Conservation (phyloP, 1,140 invertebrate species). For the Oedothorax gibbosus region DNA sequence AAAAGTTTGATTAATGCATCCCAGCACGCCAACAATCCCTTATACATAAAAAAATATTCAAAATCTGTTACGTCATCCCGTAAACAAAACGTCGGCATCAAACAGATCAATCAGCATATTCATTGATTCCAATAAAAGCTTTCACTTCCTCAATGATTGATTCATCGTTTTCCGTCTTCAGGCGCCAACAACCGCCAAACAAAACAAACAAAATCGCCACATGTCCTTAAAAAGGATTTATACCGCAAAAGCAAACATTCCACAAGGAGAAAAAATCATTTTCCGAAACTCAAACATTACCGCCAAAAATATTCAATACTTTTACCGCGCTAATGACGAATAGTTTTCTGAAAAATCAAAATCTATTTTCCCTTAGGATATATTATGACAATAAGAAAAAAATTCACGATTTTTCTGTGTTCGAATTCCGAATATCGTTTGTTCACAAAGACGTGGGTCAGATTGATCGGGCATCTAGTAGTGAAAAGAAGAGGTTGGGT, state of each 20-base stretch:
- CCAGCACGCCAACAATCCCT: no score
- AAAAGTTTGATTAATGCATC: no score
- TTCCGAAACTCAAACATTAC: conserved; percentile 11
- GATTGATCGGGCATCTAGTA: background rate
- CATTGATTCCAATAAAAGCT: no score
- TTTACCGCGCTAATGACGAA: conserved; percentile 32
- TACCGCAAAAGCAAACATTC: background rate
- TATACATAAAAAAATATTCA: no score
- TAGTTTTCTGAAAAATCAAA: conserved; percentile 9
- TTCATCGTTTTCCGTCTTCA: no score
- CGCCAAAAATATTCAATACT: conserved; percentile 25
- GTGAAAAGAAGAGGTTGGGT: background rate
- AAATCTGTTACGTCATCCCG: no score
- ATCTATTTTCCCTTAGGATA: background rate
- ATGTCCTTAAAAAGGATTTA: conserved; percentile 13
- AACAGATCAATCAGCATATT: no score
- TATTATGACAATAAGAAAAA: background rate
- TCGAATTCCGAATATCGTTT: background rate
- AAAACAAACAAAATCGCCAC: background rate
- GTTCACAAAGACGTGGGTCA: background rate
- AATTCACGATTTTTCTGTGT: background rate
- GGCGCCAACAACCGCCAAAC: no score
- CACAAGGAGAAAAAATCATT: background rate
- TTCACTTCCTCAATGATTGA: no score
- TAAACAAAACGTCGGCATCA: no score